Evolutionary conservation across 2,797 vertebrate species (phyloP), one percentile per base, ranked within the genome.

Genomic region (Sebastes goodei): DNA sequence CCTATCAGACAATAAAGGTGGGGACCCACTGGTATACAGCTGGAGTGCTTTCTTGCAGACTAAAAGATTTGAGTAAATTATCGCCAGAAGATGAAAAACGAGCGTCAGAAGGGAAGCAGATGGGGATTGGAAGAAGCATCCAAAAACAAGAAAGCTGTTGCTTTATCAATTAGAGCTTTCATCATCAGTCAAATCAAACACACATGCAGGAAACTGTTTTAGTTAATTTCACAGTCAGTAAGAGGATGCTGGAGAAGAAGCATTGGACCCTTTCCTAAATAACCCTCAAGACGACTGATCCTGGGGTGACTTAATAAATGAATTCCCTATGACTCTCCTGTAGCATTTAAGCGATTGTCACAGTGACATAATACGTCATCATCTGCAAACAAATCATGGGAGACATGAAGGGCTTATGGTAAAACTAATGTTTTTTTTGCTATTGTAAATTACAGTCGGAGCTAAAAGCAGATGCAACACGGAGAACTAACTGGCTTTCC

Each of bases 101-200:
- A 61, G 59, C 59, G 6, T 32, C 5, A 32, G 29, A 30, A 33
- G 20, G 30, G 60, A 62, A 32, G 10, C 60, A n/a, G 20, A 21
- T 20, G 20, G 20, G 60, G 60, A 30, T 33, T 21, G 32, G 30
- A 62, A 33, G 20, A 62, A 33, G 20, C 60, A 62, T 33, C 29
- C 29, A n/a, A n/a, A 30, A 30, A 74, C 23, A 15, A 25, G 46
- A 2, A 33, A 42, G n/a, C 53, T 66, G 5, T 64, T 60, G 21
- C 14, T n/a, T 20, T 25, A 77, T 56, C 42, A 57, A 27, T 69
- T 42, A 32, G 23, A 57, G 66, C 55, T 59, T 74, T 80, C 74
- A 78, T 63, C 20, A 65, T 78, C 42, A 66, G 46, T 83, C 68
- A 73, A 21, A 60, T 65, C 57, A 71, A 69, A 35, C 60, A 33